phyloP scores from a whole-genome alignment of 64 coral and sea anemone genomes.

The Acropora yongei region DNA sequence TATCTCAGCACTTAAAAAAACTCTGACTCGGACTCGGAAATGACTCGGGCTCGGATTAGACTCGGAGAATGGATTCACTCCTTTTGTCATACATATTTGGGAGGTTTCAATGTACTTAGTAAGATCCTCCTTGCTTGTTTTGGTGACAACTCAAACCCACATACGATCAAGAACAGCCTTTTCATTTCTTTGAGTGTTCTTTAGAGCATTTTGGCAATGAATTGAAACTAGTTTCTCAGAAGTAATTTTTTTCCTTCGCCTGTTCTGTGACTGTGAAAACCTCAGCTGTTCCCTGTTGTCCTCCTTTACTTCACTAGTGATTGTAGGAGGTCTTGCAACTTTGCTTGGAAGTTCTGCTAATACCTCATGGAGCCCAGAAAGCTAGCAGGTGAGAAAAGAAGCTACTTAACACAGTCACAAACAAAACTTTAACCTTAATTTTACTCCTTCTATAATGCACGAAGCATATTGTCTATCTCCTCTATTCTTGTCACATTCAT shows the following conservation, averaged over 20 bases:
- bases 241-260: conserved; percentile 32
- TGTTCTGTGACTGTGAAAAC: conserved; percentile 41
- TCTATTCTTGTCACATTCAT: too few species aligned
- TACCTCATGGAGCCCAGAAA: not conserved
- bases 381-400: not conserved
- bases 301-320: conserved; percentile 20
- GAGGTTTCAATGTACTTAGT: conserved; percentile 54
- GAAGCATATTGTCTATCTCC: too few species aligned
- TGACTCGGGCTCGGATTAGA: too few species aligned
- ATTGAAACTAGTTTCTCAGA: conserved; percentile 2
- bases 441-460: too few species aligned
- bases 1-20: too few species aligned
- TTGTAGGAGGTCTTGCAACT: conserved; percentile 20
- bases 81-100: conserved; percentile 49
- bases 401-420: not conserved
- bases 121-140: conserved; percentile 47
- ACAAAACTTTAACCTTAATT: too few species aligned
- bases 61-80: too few species aligned
- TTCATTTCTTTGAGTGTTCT: not conserved
- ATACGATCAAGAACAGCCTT: conserved; percentile 56
- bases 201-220: conserved; percentile 18
- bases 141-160: conserved; percentile 65
- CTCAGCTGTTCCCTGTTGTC: conserved; percentile 48
- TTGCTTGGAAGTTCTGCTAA: conserved; percentile 6
- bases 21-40: too few species aligned